Conservation (phyloP, 2,888 invertebrate species). For the Crossocerus cetratus region DNA sequence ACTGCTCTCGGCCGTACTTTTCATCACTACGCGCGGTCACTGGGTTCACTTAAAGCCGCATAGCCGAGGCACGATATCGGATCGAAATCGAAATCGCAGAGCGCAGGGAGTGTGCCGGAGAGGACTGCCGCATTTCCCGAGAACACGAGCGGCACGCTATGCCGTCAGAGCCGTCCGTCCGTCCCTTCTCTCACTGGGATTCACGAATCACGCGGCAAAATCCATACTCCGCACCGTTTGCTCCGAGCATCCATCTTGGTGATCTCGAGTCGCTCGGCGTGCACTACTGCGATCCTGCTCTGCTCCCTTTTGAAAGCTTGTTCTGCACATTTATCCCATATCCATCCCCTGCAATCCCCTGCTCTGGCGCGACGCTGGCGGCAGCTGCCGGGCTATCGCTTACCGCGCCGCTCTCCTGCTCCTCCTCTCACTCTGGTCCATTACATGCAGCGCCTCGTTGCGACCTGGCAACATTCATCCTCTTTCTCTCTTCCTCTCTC, state of each 20-base stretch:
- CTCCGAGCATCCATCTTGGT: constrained; percentile 71
- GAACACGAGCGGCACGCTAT: not conserved
- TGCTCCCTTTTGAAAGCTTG: constrained; percentile 52
- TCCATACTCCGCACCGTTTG: constrained; percentile 59
- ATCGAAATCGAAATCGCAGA: constrained; percentile 32
- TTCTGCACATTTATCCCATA: constrained; percentile 56
- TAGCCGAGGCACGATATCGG: constrained; percentile 19
- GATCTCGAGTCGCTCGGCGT: constrained; percentile 54
- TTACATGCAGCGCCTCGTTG: constrained; percentile 17
- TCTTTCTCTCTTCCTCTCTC: constrained; percentile 3
- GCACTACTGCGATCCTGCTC: constrained; percentile 52
- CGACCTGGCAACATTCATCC: constrained; percentile 38
- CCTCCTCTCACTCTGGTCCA: not conserved
- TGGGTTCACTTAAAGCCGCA: constrained; percentile 42
- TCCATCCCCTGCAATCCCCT: constrained; percentile 48
- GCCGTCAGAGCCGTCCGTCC: not conserved
- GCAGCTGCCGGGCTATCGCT: not conserved
- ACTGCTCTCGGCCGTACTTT: constrained; percentile 57
- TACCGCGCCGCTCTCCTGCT: not conserved
- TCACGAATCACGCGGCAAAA: constrained; percentile 68
- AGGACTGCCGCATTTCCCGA: constrained; percentile 14
- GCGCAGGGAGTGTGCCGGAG: not conserved
- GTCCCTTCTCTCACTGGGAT: constrained; percentile 8
- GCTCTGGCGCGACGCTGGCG: constrained; percentile 40
- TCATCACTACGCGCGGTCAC: constrained; percentile 62